Percentiles rank a stretch among this genome's conserved stretches.
Conservation (phyloP, 1,140 invertebrate species). For the Rhopalosiphum maidis region DNA sequence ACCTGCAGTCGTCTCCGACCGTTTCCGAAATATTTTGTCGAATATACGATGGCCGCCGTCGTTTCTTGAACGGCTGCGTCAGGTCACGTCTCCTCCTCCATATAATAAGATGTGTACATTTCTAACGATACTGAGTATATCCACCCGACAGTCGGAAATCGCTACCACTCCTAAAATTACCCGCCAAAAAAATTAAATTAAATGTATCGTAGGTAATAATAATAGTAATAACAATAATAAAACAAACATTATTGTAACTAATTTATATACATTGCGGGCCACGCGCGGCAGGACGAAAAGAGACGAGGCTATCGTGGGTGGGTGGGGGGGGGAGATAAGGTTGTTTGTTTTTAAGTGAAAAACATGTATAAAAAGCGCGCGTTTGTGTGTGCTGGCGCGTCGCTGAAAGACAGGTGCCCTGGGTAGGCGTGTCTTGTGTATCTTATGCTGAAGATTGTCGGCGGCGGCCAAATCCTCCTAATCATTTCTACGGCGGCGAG, state of each 20-base stretch:
- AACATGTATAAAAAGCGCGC: conserved; percentile 19
- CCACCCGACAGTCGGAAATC: not conserved
- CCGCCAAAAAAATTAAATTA: not conserved
- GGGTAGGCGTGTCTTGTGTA: conserved; percentile 33
- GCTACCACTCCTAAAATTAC: not conserved
- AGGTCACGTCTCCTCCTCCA: not conserved
- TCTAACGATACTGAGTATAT: not conserved
- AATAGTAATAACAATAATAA: not conserved
- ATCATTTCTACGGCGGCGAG: not conserved
- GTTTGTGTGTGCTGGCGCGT: not conserved
- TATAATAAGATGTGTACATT: not conserved
- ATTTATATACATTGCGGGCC: not conserved
- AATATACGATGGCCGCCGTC: not conserved
- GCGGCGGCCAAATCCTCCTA: not conserved
- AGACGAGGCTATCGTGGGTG: not conserved
- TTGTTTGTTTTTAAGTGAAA: conserved; percentile 37
- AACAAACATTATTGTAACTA: conserved; percentile 26
- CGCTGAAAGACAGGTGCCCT: conserved; percentile 40
- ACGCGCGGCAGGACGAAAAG: not conserved
- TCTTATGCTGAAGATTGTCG: conserved; percentile 37
- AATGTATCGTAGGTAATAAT: not conserved
- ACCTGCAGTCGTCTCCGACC: not conserved
- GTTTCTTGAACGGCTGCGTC: not conserved
- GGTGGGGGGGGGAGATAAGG: not conserved
- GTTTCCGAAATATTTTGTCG: not conserved